Evolutionary conservation across 2,888 invertebrate species (phyloP), one percentile per base, ranked within the genome.

Genomic region (Mechanitis messenoides): DNA sequence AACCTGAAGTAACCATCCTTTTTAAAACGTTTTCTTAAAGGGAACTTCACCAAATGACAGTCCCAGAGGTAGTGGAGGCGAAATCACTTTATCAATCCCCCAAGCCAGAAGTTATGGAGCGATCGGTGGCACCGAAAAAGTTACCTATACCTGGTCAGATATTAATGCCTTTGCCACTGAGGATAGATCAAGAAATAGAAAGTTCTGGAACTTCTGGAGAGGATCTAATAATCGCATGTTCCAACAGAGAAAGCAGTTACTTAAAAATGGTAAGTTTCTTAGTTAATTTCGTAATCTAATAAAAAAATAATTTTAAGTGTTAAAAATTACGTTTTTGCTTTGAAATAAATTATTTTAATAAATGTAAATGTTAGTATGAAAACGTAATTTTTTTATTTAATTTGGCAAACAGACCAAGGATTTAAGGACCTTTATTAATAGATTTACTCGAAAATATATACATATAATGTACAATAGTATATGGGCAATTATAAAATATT

Each of bases 141-240:
- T 95, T 63, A 93, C 93, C 0, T 96, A 95, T 83, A 93, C 94
- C 3, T 96, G 96, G 96, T 93, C 93, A 56, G 94, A 94, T 67
- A 87, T 96, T 68, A 95, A 95, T 79, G 95, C 95, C 0, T 95
- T 94, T 73, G 92, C 93, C 9, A 92, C 92, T 11, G 92, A 92
- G 62, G 91, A 91, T 67, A 84, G 88, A 60, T 79, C 75, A 69
- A 87, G 84, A 71, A 87, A 77, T 68, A 80, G 72, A 74, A 83
- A 76, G 59, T 84, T 77, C 77, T 90, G 81, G 91, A 90, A 84
- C 78, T 90, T 77, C 73, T 91, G 74, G 91, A 90, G 74, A 74
- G 70, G 76, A 0, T 84, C 85, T 0, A 71, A 73, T 0, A 78
- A 78, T 58, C 72, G 86, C 45, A 83, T 87, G 83, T 90, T 88